phyloP scores from a whole-genome alignment of 2,888 invertebrate species.

The Slavum lentiscoides region DNA sequence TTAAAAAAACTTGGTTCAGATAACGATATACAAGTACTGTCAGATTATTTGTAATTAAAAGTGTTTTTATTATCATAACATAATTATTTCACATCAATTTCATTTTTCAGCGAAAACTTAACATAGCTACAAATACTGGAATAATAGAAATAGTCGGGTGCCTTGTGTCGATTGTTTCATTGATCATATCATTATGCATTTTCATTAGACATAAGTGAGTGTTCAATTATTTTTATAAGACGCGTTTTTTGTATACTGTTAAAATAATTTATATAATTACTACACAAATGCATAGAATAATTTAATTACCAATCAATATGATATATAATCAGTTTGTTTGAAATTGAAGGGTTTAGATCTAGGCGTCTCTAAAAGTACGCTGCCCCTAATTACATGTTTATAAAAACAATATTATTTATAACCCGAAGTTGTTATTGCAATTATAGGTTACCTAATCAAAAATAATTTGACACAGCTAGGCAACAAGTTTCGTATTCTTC shows the following conservation, averaged over 20 bases:
- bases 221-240: neutral
- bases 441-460: no score
- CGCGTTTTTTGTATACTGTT: neutral
- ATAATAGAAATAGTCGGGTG: conserved; percentile 80
- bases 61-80: neutral
- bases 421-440: no score
- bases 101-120: conserved; percentile 60
- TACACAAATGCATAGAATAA: no score
- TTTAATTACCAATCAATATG: no score
- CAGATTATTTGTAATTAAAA: conserved; percentile 6
- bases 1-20: conserved; percentile 46
- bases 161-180: conserved; percentile 74
- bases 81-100: neutral
- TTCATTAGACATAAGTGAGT: conserved; percentile 80
- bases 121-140: conserved; percentile 66
- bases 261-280: no score
- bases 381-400: no score
- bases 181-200: conserved; percentile 76
- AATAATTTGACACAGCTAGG: no score
- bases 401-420: no score
- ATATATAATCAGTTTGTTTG: no score
- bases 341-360: no score
- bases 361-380: no score
- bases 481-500: neutral
- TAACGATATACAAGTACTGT: conserved; percentile 59